Evolutionary conservation across 2,113 vertebrate species (phyloP), one percentile per base, ranked within the genome.

Genomic region (Proterorhinus semilunaris): DNA sequence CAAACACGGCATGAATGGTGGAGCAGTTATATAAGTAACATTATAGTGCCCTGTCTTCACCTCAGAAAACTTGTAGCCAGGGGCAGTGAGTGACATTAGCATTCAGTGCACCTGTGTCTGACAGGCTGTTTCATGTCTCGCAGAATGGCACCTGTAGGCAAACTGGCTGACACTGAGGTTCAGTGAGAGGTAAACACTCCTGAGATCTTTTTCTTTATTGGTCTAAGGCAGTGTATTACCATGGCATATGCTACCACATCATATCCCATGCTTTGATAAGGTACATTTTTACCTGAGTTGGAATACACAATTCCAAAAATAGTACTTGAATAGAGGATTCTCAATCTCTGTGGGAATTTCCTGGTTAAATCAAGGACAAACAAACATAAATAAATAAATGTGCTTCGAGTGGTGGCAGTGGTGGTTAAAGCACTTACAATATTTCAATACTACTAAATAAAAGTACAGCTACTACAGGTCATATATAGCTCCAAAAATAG

Each of bases 161-260:
- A 81, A 80, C 68, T 84, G 82, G 78, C 77, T 83, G 70, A 64
- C 10, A 12, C 4, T 62, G 62, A 76, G 70, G 88, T 86, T 89
- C 83, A 81, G 42, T 44, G 10, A 81, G 69, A 86, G 85, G 88
- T 89, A 86, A 89, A 88, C 87, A 81, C 78, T 87, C 74, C 88
- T 85, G 65, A 87, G 79, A 78, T 72, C 80, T 42, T 58, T 5
- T 48, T 83, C 76, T 80, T 7, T 2, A 11, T 63, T 53, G 9
- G 9, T 66, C n/a, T 55, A 44, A 61, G 8, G n/a, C 10, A 11
- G 6, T 36, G 15, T 58, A 58, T 58, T 61, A 44, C 7, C 36
- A 44, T 45, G 58, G 36, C 36, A n/a, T 61, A 15, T 27, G 17
- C 53, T 5, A 11, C 17, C 5, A 55, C 17, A 55, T 55, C 53